Conservation (phyloP, 1,140 invertebrate species). For the Magallana angulata region DNA sequence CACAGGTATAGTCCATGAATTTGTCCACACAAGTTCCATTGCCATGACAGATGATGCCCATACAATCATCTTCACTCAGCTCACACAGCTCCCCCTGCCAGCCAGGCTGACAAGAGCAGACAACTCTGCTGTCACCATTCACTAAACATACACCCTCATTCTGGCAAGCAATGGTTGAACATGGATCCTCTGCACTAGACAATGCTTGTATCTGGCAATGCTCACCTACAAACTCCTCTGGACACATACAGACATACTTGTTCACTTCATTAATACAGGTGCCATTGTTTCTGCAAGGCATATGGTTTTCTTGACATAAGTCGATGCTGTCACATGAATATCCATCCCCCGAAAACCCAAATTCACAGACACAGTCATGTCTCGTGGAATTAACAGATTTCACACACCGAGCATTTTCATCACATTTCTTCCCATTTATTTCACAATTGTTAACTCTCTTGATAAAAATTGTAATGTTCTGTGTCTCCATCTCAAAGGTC, state of each 20-base stretch:
- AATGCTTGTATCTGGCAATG: conserved; percentile 60
- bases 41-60: conserved; percentile 61
- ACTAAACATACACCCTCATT: conserved; percentile 57
- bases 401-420: conserved; percentile 65
- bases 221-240: conserved; percentile 58
- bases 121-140: conserved; percentile 39
- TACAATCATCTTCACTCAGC: conserved; percentile 71
- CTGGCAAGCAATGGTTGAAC: conserved; percentile 56
- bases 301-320: conserved; percentile 83
- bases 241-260: conserved; percentile 64
- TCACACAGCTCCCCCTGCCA: conserved; percentile 76
- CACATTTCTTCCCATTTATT: conserved; percentile 58
- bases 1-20: conserved; percentile 60
- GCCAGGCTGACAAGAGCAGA: conserved; percentile 68
- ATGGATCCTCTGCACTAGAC: conserved; percentile 37
- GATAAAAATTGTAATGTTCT: conserved; percentile 60
- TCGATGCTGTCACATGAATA: conserved; percentile 89
- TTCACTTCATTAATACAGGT: conserved; percentile 60
- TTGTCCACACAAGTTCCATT: conserved; percentile 64
- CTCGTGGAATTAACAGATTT: conserved; percentile 46
- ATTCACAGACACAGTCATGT: conserved; percentile 88
- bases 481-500: conserved; percentile 52
- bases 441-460: conserved; percentile 59
- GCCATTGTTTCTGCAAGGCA: conserved; percentile 58
- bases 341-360: conserved; percentile 91